Percentiles rank a stretch among this genome's conserved stretches.
These are phyloP conservation scores for Salarias fasciatus DNA, from an alignment of 2,797 vertebrate genomes.

Conservation along the genomic window DNA sequence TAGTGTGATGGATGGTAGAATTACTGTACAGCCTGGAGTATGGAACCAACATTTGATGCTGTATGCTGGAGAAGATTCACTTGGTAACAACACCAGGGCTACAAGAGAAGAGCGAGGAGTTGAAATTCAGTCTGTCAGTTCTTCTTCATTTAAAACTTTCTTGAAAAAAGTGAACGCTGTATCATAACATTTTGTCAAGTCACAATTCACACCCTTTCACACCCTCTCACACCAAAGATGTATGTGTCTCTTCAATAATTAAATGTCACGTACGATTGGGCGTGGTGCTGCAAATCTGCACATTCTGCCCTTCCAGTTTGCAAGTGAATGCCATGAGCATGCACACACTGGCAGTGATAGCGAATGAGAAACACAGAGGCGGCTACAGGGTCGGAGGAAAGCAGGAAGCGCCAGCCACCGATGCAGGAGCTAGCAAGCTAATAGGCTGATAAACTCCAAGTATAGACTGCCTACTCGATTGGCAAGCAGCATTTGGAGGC, in stretches of 20 bases:
- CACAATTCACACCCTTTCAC: slow-evolving; percentile 29
- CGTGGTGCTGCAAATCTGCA: slow-evolving; percentile 56
- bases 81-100: neutral
- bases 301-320: slow-evolving; percentile 55
- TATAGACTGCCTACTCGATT: slow-evolving; percentile 63
- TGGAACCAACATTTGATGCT: slow-evolving; percentile 20
- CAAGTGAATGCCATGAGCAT: slow-evolving; percentile 30
- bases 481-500: slow-evolving; percentile 64
- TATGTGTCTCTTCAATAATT: slow-evolving; percentile 31
- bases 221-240: slow-evolving; percentile 31
- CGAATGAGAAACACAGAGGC: slow-evolving; percentile 67
- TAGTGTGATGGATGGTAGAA: slow-evolving; percentile 30
- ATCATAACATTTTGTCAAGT: neutral
- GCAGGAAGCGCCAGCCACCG: slow-evolving; percentile 29
- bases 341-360: slow-evolving; percentile 24
- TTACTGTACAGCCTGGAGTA: slow-evolving; percentile 11
- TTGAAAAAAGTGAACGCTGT: slow-evolving; percentile 4
- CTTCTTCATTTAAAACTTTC: neutral
- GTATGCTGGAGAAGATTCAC: neutral
- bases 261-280: slow-evolving; percentile 55
- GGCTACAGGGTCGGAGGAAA: slow-evolving; percentile 26
- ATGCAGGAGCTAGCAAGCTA: slow-evolving; percentile 57
- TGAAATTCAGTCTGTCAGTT: neutral
- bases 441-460: slow-evolving; percentile 81
- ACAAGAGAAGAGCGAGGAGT: neutral